Conservation (phyloP, 2,113 vertebrate genomes). For the Nibea coibor region DNA sequence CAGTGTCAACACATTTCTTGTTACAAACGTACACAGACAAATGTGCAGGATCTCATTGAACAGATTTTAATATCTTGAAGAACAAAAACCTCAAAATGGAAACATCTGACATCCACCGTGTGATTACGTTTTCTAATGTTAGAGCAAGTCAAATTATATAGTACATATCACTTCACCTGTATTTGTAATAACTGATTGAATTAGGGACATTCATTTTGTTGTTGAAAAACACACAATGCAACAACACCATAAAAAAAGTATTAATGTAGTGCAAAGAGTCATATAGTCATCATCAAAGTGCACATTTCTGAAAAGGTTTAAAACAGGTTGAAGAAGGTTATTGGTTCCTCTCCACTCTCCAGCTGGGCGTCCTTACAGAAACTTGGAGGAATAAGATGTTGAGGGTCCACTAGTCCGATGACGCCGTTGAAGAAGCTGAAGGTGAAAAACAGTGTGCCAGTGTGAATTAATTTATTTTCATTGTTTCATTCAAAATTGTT, state of each 20-base stretch:
- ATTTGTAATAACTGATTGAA: not conserved
- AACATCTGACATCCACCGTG: not conserved
- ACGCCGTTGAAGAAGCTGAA: constrained; percentile 78
- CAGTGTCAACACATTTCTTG: too few relatives aligned
- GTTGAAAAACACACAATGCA: not conserved
- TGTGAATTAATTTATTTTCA: too few relatives aligned
- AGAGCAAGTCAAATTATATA: not conserved
- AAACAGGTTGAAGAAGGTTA: constrained; percentile 60
- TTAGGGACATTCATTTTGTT: not conserved
- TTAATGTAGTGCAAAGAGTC: constrained; percentile 2
- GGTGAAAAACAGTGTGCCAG: not conserved
- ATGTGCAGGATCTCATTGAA: not conserved
- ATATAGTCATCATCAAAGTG: not conserved
- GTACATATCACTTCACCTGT: not conserved
- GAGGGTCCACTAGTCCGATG: constrained; percentile 67
- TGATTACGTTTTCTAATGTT: not conserved
- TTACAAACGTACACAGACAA: too few relatives aligned
- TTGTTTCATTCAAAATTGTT: too few relatives aligned
- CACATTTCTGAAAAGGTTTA: constrained; percentile 1
- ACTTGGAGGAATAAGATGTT: constrained; percentile 50
- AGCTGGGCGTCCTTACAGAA: constrained; percentile 48
- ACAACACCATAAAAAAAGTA: not conserved
- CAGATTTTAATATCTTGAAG: not conserved
- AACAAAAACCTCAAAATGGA: not conserved
- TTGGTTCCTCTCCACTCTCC: constrained; percentile 37